phyloP scores from a whole-genome alignment of 2,888 invertebrate species.

The Pyrocoelia pectoralis region DNA sequence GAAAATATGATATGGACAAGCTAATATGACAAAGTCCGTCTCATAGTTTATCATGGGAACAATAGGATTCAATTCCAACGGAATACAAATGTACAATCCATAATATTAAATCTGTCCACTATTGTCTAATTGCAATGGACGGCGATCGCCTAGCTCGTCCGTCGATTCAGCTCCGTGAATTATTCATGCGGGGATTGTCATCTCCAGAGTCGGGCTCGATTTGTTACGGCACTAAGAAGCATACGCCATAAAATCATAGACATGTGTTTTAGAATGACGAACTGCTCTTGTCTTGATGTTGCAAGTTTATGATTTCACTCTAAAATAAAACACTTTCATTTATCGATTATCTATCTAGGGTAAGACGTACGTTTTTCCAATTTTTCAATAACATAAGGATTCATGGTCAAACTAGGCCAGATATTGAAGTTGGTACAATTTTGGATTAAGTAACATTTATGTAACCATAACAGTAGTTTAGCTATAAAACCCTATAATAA shows the following conservation, averaged over 20 bases:
- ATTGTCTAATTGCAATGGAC: constrained; percentile 58
- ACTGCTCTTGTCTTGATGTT: constrained; percentile 37
- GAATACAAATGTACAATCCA: constrained; percentile 57
- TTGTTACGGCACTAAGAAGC: constrained; percentile 45
- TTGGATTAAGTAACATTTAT: too few relatives aligned
- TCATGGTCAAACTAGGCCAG: too few relatives aligned
- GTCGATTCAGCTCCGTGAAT: constrained; percentile 48
- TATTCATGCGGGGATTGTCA: constrained; percentile 51
- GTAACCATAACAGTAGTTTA: too few relatives aligned
- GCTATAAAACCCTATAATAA: too few relatives aligned
- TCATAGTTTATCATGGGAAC: constrained; percentile 55
- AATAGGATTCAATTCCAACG: constrained; percentile 55
- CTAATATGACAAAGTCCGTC: constrained; percentile 55
- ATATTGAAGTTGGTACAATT: too few relatives aligned
- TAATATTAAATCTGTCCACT: constrained; percentile 57
- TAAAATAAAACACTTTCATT: constrained; percentile 3
- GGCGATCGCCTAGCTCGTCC: constrained; percentile 52
- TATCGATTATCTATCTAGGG: neutral
- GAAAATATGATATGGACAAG: constrained; percentile 51
- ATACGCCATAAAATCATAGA: constrained; percentile 47
- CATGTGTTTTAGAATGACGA: constrained; percentile 47
- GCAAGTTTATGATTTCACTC: constrained; percentile 20
- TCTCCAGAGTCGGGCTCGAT: constrained; percentile 48
- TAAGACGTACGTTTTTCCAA: too few relatives aligned
- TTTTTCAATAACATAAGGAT: too few relatives aligned